Evolutionary conservation across 1,140 invertebrate genomes (phyloP).

Genomic region (Hyphantria cunea): DNA sequence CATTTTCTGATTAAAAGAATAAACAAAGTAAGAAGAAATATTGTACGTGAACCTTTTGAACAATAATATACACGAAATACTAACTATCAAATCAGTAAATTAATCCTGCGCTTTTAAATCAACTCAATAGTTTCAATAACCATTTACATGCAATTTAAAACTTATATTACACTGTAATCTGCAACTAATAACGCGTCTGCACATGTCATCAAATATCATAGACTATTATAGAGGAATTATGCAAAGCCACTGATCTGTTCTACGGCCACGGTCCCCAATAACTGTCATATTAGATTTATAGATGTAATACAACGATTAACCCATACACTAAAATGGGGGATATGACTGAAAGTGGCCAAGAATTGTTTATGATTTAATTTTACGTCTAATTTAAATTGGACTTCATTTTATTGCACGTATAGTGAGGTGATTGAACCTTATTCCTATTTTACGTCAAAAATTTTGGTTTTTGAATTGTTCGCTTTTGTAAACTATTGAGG

Average conservation of each 20-base stretch:
- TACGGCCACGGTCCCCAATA: constrained; percentile 24
- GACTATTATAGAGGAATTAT: constrained; percentile 27
- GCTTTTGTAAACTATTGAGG: no score
- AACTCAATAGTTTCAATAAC: background rate
- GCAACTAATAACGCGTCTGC: constrained; percentile 29
- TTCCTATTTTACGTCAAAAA: no score
- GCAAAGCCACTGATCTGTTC: constrained; percentile 31
- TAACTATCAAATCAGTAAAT: no score
- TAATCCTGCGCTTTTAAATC: no score
- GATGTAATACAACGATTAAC: constrained; percentile 14
- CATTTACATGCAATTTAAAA: background rate
- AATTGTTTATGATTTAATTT: background rate
- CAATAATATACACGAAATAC: no score
- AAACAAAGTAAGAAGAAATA: no score
- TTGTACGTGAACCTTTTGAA: no score
- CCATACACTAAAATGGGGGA: background rate
- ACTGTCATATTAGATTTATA: constrained; percentile 39
- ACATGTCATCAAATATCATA: constrained; percentile 18
- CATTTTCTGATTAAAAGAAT: no score
- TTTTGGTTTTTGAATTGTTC: no score
- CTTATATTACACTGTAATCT: constrained; percentile 5
- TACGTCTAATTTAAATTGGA: no score
- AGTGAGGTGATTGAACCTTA: background rate
- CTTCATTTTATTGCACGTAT: background rate
- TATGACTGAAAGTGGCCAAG: background rate